Base-by-base conservation (phyloP, 2,113 vertebrate species). In the Petaurus breviceps region DNA sequence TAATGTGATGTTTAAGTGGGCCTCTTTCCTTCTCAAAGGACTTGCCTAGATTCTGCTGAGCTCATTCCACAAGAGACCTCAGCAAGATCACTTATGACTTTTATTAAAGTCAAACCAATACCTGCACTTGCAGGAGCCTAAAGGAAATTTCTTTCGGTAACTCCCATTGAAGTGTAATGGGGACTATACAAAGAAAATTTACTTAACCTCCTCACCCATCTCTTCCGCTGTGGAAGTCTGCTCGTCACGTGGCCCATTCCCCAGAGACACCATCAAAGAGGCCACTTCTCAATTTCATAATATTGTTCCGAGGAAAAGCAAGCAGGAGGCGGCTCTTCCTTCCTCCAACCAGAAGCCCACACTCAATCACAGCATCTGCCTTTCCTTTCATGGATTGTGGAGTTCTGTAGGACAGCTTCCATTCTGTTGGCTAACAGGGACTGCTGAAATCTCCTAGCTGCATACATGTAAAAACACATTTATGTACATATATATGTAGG, bases 111-210 rank as follows among this genome's bases (percentile, higher is more conserved):
- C 98, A 98, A 98, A 98, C 98, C 98, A 98, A 98, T 98, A 98
- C 98, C 98, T 98, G 98, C 97, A 98, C 96, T 97, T 96, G 52
- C 98, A 97, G 97, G 96, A 95, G 98, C 98, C 98, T 98, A 97
- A 97, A 98, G 98, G 98, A 98, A 98, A 98, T 98, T 98, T 98
- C 98, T 98, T 98, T 98, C 98, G 98, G 98, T 98, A 98, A 97
- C 98, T 98, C 98, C 98, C 98, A 98, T 98, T 98, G 98, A 98
- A 98, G 98, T 98, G 98, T 98, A 98, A 98, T 98, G 98, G 98
- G 98, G 98, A 97, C 98, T 98, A 98, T 98, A 98, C 98, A 98
- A 98, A 98, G 98, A 97, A 98, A 98, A 98, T 98, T 97, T 98
- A 98, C 98, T 98, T 98, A 98, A 98, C 98, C 98, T 98, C 98